phyloP scores from a whole-genome alignment of 64 coral and sea anemone genomes.

The Pocillopora verrucosa region DNA sequence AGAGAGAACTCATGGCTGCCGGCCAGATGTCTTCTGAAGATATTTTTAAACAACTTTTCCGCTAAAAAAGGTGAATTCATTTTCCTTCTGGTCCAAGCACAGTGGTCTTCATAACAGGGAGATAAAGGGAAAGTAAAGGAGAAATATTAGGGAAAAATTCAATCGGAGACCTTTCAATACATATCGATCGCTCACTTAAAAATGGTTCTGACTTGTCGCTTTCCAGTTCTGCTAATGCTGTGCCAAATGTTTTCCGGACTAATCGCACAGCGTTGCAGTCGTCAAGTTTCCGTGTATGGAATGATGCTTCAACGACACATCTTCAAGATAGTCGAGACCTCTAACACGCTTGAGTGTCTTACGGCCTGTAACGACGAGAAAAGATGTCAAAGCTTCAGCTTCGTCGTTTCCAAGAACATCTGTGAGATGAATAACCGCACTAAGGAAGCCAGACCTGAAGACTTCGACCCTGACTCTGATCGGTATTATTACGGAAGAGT shows the following conservation, averaged over 20 bases:
- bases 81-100: no score
- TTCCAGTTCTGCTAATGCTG: not conserved
- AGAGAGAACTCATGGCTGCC: no score
- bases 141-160: no score
- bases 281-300: not conserved
- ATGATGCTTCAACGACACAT: constrained; percentile 6
- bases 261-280: not conserved
- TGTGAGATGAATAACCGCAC: constrained; percentile 8
- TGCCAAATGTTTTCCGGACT: not conserved
- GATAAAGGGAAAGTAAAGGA: no score
- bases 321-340: not conserved
- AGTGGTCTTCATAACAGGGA: no score
- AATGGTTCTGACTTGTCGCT: not conserved
- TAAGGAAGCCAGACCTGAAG: constrained; percentile 8
- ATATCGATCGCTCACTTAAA: not conserved
- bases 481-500: not conserved
- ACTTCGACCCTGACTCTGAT: not conserved
- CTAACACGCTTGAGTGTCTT: not conserved
- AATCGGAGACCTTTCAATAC: not conserved
- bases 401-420: not conserved
- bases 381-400: constrained; percentile 19
- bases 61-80: no score
- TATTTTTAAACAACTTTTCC: no score
- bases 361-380: not conserved
- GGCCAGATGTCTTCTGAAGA: no score